Evolutionary conservation across 2,888 invertebrate species (phyloP), one percentile per base, ranked within the genome.

Genomic region (Yponomeuta plumbellus): DNA sequence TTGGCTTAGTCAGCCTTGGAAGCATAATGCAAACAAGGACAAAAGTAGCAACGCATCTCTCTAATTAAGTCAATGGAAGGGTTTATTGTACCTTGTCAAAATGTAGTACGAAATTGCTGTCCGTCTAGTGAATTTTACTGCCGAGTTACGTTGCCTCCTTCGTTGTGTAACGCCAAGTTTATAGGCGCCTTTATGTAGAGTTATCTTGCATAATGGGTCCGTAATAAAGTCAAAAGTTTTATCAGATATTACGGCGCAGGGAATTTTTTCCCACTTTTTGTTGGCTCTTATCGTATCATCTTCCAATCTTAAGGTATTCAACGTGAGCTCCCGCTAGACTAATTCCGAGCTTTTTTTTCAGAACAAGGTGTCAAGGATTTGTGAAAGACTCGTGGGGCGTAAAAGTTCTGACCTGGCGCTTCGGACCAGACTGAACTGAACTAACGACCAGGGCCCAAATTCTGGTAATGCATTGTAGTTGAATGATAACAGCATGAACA

Each of bases 91-190:
- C 17, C 44, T 52, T 52, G 44, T 52, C 44, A 52, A 52, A 52
- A 52, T 17, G 44, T 17, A 52, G 44, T 52, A 52, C 44, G 17
- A 52, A 52, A 52, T 52, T 52, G 44, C 44, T 52, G 44, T 52
- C 44, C 44, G 44, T 52, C 44, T 52, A 52, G 44, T 52, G 17
- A 52, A 52, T 52, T 52, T 52, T 52, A 52, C 44, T 52, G 44
- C 44, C 13, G 44, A 52, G 44, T 52, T 52, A 52, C 17, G 44
- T 52, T 52, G 44, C 44, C 44, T 52, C 44, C 5, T 52, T 52
- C 44, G 44, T 5, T 52, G 17, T 52, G 4, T 52, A 52, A 52
- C 17, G 34, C 34, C 34, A 34, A 34, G 10, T 52, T 17, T 52
- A 52, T 17, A 52, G 44, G 44, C 44, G 13, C 13, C 44, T 52